These are phyloP conservation scores for Chelidonichthys spinosus DNA, from an alignment of 2,797 vertebrate genomes.

Conservation along the genomic window DNA sequence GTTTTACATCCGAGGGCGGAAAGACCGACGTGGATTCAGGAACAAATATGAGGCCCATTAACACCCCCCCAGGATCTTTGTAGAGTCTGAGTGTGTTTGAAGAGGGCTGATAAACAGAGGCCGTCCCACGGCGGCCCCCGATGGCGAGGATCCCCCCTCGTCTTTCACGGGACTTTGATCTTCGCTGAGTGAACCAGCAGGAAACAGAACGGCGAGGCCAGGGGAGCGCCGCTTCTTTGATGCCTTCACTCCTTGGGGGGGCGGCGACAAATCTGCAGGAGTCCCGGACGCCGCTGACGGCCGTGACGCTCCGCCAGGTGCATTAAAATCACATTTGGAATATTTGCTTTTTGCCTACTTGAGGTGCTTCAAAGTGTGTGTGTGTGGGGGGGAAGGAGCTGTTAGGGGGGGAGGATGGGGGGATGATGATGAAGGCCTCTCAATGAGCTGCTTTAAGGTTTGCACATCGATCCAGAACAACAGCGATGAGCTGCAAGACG, in stretches of 20 bases:
- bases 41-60: neutral
- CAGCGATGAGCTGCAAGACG: conserved; percentile 9
- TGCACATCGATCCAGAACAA: no score
- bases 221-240: conserved; percentile 65
- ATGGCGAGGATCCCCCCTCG: conserved; percentile 54
- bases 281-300: conserved; percentile 19
- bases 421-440: neutral
- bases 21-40: neutral
- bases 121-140: conserved; percentile 38
- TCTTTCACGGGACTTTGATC: conserved; percentile 76
- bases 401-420: neutral
- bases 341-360: neutral
- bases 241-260: conserved; percentile 54
- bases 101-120: conserved; percentile 65
- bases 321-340: conserved; percentile 11
- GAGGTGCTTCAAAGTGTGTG: neutral
- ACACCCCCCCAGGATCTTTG: conserved; percentile 3
- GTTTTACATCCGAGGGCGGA: neutral
- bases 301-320: no score
- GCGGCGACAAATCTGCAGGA: conserved; percentile 67
- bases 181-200: conserved; percentile 62
- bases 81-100: conserved; percentile 59
- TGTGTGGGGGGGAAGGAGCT: neutral
- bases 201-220: conserved; percentile 59
- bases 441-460: neutral